Base-by-base conservation (phyloP, 1,140 invertebrate species). In the Drosophila insularis region DNA sequence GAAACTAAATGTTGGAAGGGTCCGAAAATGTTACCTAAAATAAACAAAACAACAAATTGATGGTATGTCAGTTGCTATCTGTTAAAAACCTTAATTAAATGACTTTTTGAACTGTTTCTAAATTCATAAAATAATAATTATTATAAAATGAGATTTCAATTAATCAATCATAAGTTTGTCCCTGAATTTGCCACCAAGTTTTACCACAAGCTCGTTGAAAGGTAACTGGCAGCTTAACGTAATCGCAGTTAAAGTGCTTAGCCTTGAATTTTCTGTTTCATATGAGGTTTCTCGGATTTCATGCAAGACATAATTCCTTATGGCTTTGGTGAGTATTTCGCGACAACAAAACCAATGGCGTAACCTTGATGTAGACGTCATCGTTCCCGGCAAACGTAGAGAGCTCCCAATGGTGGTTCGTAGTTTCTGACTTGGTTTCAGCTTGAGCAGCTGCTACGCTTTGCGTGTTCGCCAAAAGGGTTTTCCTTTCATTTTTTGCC, bases 391-490 rank as follows among this genome's bases (percentile, higher is more conserved):
- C 63, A 46, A 5, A 58, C 73, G 31, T 43, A 13, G n/a, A 17
- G 13, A 14, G 37, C 14, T 27, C 10, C 4, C 11, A 10, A 32
- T 46, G 53, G 37, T 54, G 55, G 61, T 82, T 53, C 54, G 61
- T 71, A 70, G 50, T 78, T 59, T 46, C 63, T 19, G 61, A 43
- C 21, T 61, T 43, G 31, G 40, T 37, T 63, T 70, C 64, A 58
- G 67, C 71, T 65, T 21, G 43, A 50, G 66, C 68, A 72, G 68
- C 66, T 55, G 74, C 66, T 71, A 70, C 74, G 82, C 66, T 74
- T 82, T 79, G 82, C 82, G 75, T 86, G 75, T 65, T 50, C 82
- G 67, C 74, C 74, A 67, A 87, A 85, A 86, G 84, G 79, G 82
- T 68, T 82, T 82, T 89, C n/a, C 19, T 46, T 46, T 1, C 17